phyloP scores from a whole-genome alignment of 1,140 invertebrate species.

The Pseudomyrmex concolor region DNA sequence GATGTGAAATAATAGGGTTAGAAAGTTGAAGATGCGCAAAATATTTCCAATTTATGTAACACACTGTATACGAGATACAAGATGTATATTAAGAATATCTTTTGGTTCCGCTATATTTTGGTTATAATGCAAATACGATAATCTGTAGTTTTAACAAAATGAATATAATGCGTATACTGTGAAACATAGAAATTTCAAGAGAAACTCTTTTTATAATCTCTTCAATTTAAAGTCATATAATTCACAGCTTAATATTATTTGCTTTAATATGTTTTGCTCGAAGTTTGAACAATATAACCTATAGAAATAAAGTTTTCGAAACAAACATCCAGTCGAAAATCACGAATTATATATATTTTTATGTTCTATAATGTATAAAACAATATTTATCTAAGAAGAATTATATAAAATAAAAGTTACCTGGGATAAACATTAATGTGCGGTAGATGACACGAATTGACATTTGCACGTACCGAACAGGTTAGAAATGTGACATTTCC shows the following conservation, averaged over 20 bases:
- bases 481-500: slow-evolving; percentile 18
- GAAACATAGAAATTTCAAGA: neutral
- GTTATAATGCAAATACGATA: neutral
- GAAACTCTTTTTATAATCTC: neutral
- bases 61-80: neutral
- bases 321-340: neutral
- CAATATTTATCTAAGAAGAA: neutral
- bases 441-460: neutral
- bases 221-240: neutral
- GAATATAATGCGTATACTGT: neutral
- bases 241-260: slow-evolving; percentile 8
- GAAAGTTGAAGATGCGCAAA: neutral
- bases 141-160: neutral
- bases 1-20: neutral
- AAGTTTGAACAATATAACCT: slow-evolving; percentile 14
- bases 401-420: slow-evolving; percentile 4
- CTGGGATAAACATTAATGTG: neutral
- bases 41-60: neutral
- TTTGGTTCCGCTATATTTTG: neutral
- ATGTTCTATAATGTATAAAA: neutral
- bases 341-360: neutral
- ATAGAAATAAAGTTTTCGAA: neutral
- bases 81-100: neutral
- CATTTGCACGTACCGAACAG: neutral
- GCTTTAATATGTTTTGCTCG: neutral